A percentile compares a stretch with the other conserved stretches of the same genome.
phyloP scores from a whole-genome alignment of 2,888 invertebrate species.

The Eupithecia insigniata region DNA sequence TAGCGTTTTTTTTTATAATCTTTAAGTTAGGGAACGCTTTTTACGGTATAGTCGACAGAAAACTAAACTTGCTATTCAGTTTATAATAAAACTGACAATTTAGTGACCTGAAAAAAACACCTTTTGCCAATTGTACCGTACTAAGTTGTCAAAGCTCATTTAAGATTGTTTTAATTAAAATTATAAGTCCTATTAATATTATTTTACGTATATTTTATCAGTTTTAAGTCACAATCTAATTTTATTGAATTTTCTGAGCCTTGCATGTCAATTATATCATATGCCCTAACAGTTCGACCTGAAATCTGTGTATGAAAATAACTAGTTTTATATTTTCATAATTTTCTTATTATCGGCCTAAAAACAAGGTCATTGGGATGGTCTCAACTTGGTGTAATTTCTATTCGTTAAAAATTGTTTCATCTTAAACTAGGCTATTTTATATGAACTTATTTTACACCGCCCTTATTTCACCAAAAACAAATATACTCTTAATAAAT shows the following conservation, averaged over 20 bases:
- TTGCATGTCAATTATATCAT: not conserved
- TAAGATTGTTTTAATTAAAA: slow-evolving; percentile 33
- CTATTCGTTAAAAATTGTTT: not conserved
- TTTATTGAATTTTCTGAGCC: slow-evolving; percentile 5
- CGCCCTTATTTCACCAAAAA: not conserved
- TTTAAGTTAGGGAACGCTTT: slow-evolving; percentile 16
- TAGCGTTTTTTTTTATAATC: not conserved
- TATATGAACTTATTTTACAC: not conserved
- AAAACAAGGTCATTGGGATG: not conserved
- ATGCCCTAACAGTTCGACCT: not conserved
- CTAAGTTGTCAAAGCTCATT: slow-evolving; percentile 18
- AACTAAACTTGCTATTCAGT: not conserved
- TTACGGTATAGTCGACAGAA: slow-evolving; percentile 15
- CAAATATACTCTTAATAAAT: too few relatives aligned
- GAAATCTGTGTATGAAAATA: not conserved
- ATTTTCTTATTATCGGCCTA: too few relatives aligned
- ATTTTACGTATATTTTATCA: slow-evolving; percentile 26
- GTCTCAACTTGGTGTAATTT: not conserved
- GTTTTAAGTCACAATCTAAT: slow-evolving; percentile 30
- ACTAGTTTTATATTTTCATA: not conserved
- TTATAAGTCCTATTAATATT: slow-evolving; percentile 38
- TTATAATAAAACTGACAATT: not conserved
- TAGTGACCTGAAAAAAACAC: slow-evolving; percentile 1
- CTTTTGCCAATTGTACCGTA: slow-evolving; percentile 20
- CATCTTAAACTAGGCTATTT: not conserved